phyloP scores from a whole-genome alignment of 2,888 invertebrate genomes.

The Drosophila lutescens region DNA sequence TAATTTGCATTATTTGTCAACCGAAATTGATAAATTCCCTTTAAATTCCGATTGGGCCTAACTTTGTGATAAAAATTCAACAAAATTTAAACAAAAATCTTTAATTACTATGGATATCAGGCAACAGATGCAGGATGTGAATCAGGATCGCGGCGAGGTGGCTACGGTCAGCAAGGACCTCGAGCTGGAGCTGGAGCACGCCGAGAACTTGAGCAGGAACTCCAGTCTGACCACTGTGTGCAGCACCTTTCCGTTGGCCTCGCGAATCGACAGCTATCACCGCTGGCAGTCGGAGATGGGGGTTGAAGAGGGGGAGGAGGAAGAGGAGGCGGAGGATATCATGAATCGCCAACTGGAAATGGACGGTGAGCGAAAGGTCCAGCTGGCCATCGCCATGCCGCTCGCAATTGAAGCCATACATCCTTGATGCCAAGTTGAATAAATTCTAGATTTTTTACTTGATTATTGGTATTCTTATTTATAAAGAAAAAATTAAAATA shows the following conservation, averaged over 20 bases:
- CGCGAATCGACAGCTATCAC: slow-evolving; percentile 6
- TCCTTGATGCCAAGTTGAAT: neutral
- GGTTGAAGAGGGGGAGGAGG: neutral
- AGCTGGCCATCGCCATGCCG: neutral
- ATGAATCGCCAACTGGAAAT: neutral
- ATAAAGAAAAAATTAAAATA: no score
- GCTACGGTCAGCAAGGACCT: neutral
- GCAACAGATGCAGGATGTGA: slow-evolving; percentile 3
- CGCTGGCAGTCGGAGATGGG: neutral
- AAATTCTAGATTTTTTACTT: neutral
- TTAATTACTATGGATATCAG: neutral
- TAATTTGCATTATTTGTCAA: neutral
- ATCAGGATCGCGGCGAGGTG: neutral
- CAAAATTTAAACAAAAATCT: neutral
- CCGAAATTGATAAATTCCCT: neutral
- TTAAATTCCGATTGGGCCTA: neutral
- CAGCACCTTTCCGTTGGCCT: slow-evolving; percentile 16
- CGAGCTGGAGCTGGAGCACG: neutral
- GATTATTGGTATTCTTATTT: neutral
- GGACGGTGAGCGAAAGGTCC: neutral
- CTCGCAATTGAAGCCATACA: neutral
- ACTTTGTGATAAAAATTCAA: neutral
- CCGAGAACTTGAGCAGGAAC: slow-evolving; percentile 2
- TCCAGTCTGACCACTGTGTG: slow-evolving; percentile 31
- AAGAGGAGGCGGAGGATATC: no score